Evolutionary conservation across 2,888 invertebrate genomes (phyloP), one percentile per base, ranked within the genome.

Genomic region (Punctoribates punctum): DNA sequence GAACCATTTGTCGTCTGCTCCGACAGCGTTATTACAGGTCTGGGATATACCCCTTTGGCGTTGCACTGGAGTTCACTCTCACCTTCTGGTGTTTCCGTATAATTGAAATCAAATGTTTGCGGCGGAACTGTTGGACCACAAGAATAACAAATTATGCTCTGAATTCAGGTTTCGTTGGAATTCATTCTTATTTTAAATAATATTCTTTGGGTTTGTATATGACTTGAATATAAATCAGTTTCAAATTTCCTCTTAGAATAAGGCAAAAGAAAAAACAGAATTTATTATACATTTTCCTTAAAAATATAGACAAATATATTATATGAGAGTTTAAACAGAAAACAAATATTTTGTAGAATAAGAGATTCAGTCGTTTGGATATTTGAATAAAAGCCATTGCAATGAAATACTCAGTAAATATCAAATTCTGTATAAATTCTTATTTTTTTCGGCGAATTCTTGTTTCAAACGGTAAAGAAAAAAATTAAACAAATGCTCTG

Each of bases 21-120:
- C 20, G 73, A 74, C 0, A 77, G 73, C 13, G 62, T 74, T 23
- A 77, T 17, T 29, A 62, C 13, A 20, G 77, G 77, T 25, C 34
- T n/a, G 17, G 77, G 77, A 48, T 77, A 74, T 42, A 76, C 76
- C 27, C 67, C 65, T 29, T 27, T 29, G 0, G 73, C 65, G 11
- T 34, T 20, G 25, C 77, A 77, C 42, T 77, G 73, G 17, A 77
- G 38, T 13, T 65, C 67, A 5, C 75, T 15, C n/a, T 62, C 54
- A 75, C 75, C 75, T 27, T 6, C 27, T 15, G 51, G 25, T n/a
- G 60, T 13, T 60, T 65, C 72, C 20, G 60, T 57, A 34, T 70
- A 75, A 25, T 73, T 70, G 62, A 77, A 77, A 13, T 75, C 72
- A 73, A 77, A 77, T 48, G 57, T 67, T 51, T 57, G 46, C 23